Evolutionary conservation across 2,113 vertebrate species (phyloP).

Genomic region (Jacana jacana): DNA sequence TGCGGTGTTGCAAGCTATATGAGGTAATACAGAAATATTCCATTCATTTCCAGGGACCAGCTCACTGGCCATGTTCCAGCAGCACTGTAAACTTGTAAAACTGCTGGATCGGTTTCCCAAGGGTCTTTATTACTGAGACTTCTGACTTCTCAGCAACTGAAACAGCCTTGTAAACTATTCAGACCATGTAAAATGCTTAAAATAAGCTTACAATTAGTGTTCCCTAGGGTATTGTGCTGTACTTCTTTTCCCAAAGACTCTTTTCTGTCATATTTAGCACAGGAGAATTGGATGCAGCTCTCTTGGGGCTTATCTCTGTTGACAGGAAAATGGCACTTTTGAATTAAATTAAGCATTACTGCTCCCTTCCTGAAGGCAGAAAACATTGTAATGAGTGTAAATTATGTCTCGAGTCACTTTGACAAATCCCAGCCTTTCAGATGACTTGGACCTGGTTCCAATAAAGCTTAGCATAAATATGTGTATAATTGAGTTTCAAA

Average conservation of each 20-base stretch:
- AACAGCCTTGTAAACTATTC: constrained; percentile 16
- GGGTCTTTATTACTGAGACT: constrained; percentile 22
- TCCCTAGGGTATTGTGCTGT: neutral
- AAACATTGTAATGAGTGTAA: neutral
- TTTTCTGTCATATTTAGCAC: constrained; percentile 6
- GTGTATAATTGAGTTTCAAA: neutral
- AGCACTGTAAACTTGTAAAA: constrained; percentile 32
- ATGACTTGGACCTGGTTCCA: neutral
- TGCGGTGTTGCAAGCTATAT: neutral
- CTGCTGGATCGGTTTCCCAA: constrained; percentile 40
- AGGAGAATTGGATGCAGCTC: neutral
- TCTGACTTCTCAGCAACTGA: constrained; percentile 34
- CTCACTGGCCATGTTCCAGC: constrained; percentile 18
- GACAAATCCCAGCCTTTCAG: neutral
- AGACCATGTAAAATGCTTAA: neutral
- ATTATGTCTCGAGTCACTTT: neutral
- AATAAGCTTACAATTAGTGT: constrained; percentile 24
- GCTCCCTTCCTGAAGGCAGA: neutral
- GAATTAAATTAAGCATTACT: neutral
- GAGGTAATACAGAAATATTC: constrained; percentile 48
- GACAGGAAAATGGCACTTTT: neutral
- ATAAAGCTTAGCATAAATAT: neutral
- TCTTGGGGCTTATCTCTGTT: neutral
- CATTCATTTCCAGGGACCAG: constrained; percentile 39
- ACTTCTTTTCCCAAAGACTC: constrained; percentile 8